These are phyloP conservation scores for Heliconius hortense DNA, from an alignment of 2,888 invertebrate genomes.

Conservation along the genomic window DNA sequence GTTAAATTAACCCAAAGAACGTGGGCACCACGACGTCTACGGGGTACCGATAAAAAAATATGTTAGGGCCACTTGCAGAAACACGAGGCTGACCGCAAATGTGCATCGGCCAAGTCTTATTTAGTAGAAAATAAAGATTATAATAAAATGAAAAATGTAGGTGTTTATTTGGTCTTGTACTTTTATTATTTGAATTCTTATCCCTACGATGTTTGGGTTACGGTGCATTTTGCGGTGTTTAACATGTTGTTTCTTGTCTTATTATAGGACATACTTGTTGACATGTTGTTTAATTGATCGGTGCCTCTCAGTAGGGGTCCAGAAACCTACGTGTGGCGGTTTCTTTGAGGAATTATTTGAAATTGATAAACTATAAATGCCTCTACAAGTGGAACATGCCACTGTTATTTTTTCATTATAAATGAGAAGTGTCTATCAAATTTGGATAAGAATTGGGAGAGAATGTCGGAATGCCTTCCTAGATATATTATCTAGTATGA, in stretches of 20 bases:
- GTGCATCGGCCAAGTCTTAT: constrained; percentile 35
- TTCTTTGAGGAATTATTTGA: constrained; percentile 77
- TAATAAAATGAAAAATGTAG: constrained; percentile 20
- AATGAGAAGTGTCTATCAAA: constrained; percentile 55
- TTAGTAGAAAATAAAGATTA: constrained; percentile 38
- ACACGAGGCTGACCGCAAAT: constrained; percentile 58
- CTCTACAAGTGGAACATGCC: constrained; percentile 76
- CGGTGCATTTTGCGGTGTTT: constrained; percentile 63
- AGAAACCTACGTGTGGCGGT: constrained; percentile 71
- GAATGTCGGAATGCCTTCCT: constrained; percentile 35
- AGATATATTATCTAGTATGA: constrained; percentile 12
- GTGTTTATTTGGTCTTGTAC: constrained; percentile 45
- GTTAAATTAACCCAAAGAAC: constrained; percentile 82
- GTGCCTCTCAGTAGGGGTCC: constrained; percentile 78
- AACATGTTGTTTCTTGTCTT: constrained; percentile 60
- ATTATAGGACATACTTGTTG: constrained; percentile 81
- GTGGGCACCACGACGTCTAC: constrained; percentile 81
- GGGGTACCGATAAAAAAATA: constrained; percentile 69
- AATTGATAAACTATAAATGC: constrained; percentile 80
- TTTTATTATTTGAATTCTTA: constrained; percentile 57
- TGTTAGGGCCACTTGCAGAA: constrained; percentile 75
- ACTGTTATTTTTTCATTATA: constrained; percentile 68
- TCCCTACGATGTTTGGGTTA: constrained; percentile 65
- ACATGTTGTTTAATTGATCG: constrained; percentile 82
- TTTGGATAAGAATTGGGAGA: constrained; percentile 45